These are phyloP conservation scores for Calliscelio sp. DNA, from an alignment of 2,888 invertebrate species.

Conservation along the genomic window DNA sequence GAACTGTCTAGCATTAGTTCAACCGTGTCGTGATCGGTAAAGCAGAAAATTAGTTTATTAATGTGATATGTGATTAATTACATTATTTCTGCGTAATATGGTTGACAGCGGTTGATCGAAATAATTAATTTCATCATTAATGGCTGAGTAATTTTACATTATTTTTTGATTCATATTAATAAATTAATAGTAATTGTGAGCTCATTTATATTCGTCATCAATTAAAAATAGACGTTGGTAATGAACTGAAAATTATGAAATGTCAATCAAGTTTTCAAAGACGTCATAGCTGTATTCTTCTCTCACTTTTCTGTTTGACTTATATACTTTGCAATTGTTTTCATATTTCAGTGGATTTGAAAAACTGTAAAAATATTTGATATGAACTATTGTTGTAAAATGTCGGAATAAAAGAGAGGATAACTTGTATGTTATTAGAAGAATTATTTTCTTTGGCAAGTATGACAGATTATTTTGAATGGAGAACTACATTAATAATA, in stretches of 20 bases:
- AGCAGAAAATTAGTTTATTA: conserved; percentile 23
- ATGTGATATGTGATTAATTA: conserved; percentile 4
- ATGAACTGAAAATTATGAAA: too few relatives aligned
- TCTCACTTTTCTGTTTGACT: too few relatives aligned
- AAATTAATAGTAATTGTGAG: too few relatives aligned
- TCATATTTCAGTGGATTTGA: neutral
- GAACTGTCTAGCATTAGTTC: conserved; percentile 17
- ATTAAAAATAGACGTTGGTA: too few relatives aligned
- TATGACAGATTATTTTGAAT: too few relatives aligned
- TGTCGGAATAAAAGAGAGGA: neutral
- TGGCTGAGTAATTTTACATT: too few relatives aligned
- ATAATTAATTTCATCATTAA: neutral
- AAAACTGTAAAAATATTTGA: neutral
- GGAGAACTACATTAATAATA: too few relatives aligned
- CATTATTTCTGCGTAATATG: neutral
- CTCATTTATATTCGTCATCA: too few relatives aligned
- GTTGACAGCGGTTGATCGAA: neutral
- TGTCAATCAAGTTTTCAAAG: too few relatives aligned
- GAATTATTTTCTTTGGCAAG: too few relatives aligned
- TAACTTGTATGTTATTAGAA: neutral
- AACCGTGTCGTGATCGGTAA: neutral
- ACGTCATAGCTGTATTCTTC: too few relatives aligned
- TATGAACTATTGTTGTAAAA: neutral
- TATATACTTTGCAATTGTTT: neutral
- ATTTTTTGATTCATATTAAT: too few relatives aligned